Percentiles rank a stretch among this genome's conserved stretches.
Conservation (phyloP, 2,797 vertebrate genomes). For the Smutsia temminckii region DNA sequence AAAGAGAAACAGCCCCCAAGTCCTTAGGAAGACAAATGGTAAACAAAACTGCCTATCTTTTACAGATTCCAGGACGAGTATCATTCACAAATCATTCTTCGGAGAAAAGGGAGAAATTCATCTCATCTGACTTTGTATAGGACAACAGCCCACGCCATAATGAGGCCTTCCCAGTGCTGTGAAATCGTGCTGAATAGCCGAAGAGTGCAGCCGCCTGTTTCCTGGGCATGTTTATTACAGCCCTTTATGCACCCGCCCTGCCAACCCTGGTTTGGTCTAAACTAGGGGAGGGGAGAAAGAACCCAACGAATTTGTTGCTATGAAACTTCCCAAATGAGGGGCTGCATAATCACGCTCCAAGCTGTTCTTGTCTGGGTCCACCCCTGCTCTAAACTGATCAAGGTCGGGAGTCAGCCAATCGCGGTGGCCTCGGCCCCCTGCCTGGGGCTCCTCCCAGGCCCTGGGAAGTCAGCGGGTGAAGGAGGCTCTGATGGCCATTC, state of each 20-base stretch:
- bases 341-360: constrained; percentile 43
- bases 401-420: constrained; percentile 53
- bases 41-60: constrained; percentile 72
- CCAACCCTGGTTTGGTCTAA: constrained; percentile 64
- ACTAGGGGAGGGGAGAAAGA: constrained; percentile 58
- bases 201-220: constrained; percentile 73
- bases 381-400: constrained; percentile 39
- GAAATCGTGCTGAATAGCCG: constrained; percentile 79
- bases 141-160: constrained; percentile 77
- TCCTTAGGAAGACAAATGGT: constrained; percentile 71
- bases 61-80: constrained; percentile 70
- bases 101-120: constrained; percentile 80
- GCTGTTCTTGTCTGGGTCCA: constrained; percentile 59
- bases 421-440: constrained; percentile 68
- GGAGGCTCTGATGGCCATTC: neutral
- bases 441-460: constrained; percentile 3
- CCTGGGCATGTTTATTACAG: constrained; percentile 77
- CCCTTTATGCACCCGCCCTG: constrained; percentile 73
- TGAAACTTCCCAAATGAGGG: constrained; percentile 72
- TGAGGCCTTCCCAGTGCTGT: constrained; percentile 75
- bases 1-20: constrained; percentile 48
- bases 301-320: constrained; percentile 73
- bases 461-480: constrained; percentile 46
- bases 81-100: constrained; percentile 73
- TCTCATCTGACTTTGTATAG: constrained; percentile 79